Percentiles rank a stretch among this genome's conserved stretches.
phyloP scores from a whole-genome alignment of 2,797 vertebrate species.

The Oreochromis mossambicus region DNA sequence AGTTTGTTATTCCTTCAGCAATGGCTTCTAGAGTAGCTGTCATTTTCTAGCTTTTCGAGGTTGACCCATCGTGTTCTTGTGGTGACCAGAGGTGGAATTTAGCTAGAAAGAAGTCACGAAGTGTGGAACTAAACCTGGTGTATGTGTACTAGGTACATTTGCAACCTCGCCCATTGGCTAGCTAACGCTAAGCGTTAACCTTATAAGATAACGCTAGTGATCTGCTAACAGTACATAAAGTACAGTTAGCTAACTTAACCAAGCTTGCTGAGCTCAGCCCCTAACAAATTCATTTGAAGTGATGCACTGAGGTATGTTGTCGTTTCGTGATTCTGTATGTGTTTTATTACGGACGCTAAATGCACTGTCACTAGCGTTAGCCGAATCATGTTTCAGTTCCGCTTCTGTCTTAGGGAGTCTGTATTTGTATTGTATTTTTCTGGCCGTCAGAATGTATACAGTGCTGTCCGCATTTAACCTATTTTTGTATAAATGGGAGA shows the following conservation, averaged over 20 bases:
- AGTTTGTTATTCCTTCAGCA: neutral
- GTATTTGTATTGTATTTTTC: neutral
- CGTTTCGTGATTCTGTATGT: neutral
- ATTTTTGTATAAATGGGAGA: neutral
- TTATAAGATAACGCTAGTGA: neutral
- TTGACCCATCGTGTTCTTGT: neutral
- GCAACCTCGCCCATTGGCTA: constrained; percentile 24
- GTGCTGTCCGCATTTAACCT: fast-evolving
- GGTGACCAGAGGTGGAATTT: neutral
- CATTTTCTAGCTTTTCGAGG: neutral
- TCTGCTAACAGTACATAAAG: neutral
- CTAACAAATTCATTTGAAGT: neutral
- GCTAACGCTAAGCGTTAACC: neutral
- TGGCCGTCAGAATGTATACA: neutral
- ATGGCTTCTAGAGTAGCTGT: neutral
- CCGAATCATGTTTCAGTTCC: constrained; percentile 21
- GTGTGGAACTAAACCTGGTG: neutral
- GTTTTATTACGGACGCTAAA: neutral
- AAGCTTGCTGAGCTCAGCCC: neutral
- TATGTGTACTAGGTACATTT: neutral
- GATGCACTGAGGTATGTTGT: constrained; percentile 36
- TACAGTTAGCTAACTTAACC: neutral
- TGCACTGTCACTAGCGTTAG: neutral
- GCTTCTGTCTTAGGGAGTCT: constrained; percentile 10
- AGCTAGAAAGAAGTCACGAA: neutral